Conservation (phyloP, 2,888 invertebrate species). For the Pasiphila rectangulata region DNA sequence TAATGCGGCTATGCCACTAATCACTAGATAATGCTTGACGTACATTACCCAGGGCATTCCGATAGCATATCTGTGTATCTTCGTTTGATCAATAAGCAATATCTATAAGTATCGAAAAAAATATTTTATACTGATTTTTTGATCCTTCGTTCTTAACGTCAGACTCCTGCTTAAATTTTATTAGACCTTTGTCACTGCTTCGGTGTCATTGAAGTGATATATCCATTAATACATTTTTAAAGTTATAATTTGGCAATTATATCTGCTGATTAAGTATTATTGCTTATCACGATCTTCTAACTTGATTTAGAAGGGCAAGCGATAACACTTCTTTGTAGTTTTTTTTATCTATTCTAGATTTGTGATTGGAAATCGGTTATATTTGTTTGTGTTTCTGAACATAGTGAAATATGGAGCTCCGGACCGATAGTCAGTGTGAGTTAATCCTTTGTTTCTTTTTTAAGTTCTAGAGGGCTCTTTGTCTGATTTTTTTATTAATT, state of each 20-base stretch:
- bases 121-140: background rate
- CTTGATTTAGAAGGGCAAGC: no score
- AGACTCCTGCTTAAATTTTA: background rate
- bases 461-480: background rate
- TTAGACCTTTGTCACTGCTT: background rate
- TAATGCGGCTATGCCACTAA: constrained; percentile 27
- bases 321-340: no score
- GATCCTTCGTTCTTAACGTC: background rate
- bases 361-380: no score
- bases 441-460: background rate
- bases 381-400: no score
- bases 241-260: no score
- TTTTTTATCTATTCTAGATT: no score
- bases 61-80: constrained; percentile 25
- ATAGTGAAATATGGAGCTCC: constrained; percentile 1
- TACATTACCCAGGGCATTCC: constrained; percentile 61
- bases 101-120: constrained; percentile 1
- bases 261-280: no score
- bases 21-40: constrained; percentile 48
- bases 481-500: no score
- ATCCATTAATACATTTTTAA: no score
- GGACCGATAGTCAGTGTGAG: constrained; percentile 16
- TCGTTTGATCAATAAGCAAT: constrained; percentile 38
- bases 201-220: background rate
- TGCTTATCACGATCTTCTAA: no score